These are phyloP conservation scores for Holocentrus rufus DNA, from an alignment of 2,797 vertebrate genomes.

Conservation along the genomic window DNA sequence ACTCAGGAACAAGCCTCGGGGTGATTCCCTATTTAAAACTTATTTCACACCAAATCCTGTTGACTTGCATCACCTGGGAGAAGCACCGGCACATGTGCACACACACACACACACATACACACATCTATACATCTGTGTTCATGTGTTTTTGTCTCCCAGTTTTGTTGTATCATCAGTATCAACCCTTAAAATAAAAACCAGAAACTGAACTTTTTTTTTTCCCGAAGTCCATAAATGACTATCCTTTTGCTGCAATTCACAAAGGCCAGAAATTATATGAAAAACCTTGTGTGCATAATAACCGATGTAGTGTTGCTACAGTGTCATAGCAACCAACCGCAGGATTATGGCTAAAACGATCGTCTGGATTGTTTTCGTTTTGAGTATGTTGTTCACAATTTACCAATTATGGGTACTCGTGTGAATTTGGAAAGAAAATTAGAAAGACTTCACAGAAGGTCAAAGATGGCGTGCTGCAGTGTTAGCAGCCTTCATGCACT, in stretches of 20 bases:
- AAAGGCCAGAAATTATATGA: not conserved
- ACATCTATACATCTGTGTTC: not conserved
- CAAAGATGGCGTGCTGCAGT: not conserved
- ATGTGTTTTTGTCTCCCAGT: conserved; percentile 5
- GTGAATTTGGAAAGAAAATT: not conserved
- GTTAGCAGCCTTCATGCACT: not conserved
- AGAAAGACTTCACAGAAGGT: too few relatives aligned
- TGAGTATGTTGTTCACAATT: not conserved
- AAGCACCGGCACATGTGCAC: not conserved
- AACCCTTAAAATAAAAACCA: not conserved
- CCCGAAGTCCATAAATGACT: not conserved
- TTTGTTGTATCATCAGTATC: not conserved
- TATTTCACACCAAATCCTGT: conserved; percentile 62
- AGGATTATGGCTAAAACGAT: not conserved
- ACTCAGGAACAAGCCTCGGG: conserved; percentile 50
- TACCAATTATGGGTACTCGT: not conserved
- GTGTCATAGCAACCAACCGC: not conserved
- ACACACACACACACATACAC: conserved; percentile 15
- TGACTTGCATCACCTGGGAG: conserved; percentile 28
- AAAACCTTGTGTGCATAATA: too few relatives aligned
- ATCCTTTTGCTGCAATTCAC: not conserved
- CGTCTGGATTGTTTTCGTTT: not conserved
- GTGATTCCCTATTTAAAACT: conserved; percentile 42
- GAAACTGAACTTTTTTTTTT: not conserved
- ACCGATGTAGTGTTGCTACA: not conserved